A percentile compares a stretch with the other conserved stretches of the same genome.
Evolutionary conservation across 2,797 vertebrate genomes (phyloP).

Genomic region (Smutsia temminckii): DNA sequence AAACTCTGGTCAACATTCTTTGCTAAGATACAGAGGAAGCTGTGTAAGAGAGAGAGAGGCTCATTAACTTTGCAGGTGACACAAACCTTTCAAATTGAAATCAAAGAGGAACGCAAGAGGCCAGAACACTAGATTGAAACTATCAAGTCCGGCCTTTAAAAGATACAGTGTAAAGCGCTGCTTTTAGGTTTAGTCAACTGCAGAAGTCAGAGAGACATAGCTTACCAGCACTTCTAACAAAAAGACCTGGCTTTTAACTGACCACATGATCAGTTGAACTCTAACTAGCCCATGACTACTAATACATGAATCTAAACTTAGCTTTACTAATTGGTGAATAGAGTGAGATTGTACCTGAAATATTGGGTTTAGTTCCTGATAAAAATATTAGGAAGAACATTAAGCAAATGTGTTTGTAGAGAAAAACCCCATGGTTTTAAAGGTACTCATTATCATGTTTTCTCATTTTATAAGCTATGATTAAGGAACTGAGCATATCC

Average conservation of each 20-base stretch:
- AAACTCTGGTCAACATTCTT: not conserved
- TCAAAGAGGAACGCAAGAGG: not conserved
- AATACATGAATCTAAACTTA: not conserved
- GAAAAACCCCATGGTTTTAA: not conserved
- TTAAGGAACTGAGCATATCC: not conserved
- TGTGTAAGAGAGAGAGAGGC: not conserved
- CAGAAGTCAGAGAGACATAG: not conserved
- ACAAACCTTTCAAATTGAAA: not conserved
- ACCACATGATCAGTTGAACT: not conserved
- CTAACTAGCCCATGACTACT: not conserved
- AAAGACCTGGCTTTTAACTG: constrained; percentile 26
- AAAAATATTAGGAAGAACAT: constrained; percentile 2
- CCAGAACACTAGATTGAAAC: not conserved
- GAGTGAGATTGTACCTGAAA: not conserved
- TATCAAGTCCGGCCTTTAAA: constrained; percentile 25
- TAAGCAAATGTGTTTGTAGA: not conserved
- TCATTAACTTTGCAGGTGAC: not conserved
- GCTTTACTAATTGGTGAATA: not conserved
- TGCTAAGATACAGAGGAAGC: not conserved
- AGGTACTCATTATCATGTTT: not conserved
- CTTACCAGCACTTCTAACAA: not conserved
- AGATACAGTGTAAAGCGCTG: not conserved
- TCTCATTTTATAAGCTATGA: not conserved
- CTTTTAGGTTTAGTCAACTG: constrained; percentile 13
- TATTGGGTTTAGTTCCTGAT: not conserved